Percentiles rank a stretch among this genome's conserved stretches.
phyloP scores from a whole-genome alignment of 2,797 vertebrate genomes.

The Macropodus opercularis region DNA sequence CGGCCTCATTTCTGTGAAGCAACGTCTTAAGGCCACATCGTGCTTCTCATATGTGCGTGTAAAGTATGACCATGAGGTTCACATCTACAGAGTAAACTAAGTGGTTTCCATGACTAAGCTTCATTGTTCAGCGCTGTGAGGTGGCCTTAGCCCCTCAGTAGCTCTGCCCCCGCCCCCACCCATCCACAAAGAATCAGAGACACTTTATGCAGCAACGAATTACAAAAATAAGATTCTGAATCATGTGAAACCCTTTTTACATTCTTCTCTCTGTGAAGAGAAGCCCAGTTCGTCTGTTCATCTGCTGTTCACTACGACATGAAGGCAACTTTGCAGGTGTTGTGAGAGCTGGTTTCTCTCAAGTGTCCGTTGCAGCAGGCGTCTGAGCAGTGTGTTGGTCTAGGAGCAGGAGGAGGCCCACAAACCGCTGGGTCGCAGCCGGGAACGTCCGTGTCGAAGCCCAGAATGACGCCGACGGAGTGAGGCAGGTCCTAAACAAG shows the following conservation, averaged over 20 bases:
- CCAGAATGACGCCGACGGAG: conserved; percentile 88
- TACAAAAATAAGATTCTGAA: conserved; percentile 93
- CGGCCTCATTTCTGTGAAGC: too few species aligned
- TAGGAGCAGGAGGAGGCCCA: conserved; percentile 54
- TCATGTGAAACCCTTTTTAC: conserved; percentile 74
- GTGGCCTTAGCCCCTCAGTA: too few species aligned
- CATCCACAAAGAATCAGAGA: too few species aligned
- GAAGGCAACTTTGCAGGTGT: conserved; percentile 80
- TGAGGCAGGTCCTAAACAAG: conserved; percentile 87
- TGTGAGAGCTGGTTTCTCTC: conserved; percentile 63
- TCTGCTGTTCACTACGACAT: conserved; percentile 73
- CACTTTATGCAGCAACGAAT: conserved; percentile 86
- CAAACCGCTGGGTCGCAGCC: conserved; percentile 75
- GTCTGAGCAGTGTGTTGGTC: conserved; percentile 60
- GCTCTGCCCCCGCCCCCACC: too few species aligned
- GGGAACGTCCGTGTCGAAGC: conserved; percentile 76
- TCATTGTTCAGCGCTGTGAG: too few species aligned
- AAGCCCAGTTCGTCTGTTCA: conserved; percentile 60
- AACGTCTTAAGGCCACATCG: too few species aligned
- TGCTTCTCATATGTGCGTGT: too few species aligned
- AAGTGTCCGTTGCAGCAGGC: conserved; percentile 80
- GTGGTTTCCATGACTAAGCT: too few species aligned
- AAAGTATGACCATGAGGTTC: too few species aligned
- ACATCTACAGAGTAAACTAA: too few species aligned
- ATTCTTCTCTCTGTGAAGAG: conserved; percentile 19